Evolutionary conservation across 2,797 vertebrate genomes (phyloP).

Genomic region (Orestias chungarensis): DNA sequence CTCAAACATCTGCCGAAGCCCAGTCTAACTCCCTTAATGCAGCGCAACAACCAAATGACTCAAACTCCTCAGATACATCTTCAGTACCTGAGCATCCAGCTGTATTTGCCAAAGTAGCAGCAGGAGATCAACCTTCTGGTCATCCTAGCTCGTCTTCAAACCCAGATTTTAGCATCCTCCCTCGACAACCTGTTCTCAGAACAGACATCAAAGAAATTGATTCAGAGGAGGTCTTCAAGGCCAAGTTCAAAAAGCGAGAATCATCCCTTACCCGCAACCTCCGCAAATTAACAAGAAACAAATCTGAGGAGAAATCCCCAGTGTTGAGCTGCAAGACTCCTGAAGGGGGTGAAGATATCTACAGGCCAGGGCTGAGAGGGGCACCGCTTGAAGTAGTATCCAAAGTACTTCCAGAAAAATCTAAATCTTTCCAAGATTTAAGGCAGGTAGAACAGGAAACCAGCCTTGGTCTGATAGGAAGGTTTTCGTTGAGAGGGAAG

Average conservation of each 20-base stretch:
- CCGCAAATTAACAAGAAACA: slow-evolving; percentile 85
- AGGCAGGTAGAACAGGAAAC: slow-evolving; percentile 82
- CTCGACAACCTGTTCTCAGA: slow-evolving; percentile 60
- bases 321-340: slow-evolving; percentile 55
- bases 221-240: slow-evolving; percentile 93
- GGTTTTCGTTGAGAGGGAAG: slow-evolving; percentile 85
- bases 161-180: slow-evolving; percentile 33
- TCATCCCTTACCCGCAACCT: slow-evolving; percentile 89
- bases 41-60: slow-evolving; percentile 6
- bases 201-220: slow-evolving; percentile 89
- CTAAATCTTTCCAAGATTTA: slow-evolving; percentile 92
- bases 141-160: slow-evolving; percentile 34
- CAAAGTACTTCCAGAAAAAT: slow-evolving; percentile 79
- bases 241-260: slow-evolving; percentile 91
- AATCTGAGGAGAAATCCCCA: slow-evolving; percentile 86
- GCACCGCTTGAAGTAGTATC: slow-evolving; percentile 87
- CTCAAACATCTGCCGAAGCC: slow-evolving; percentile 15
- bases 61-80: slow-evolving; percentile 24
- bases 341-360: slow-evolving; percentile 85
- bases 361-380: slow-evolving; percentile 86
- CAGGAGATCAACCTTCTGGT: slow-evolving; percentile 36
- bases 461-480: slow-evolving; percentile 83
- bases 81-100: slow-evolving; percentile 72
- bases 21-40: slow-evolving; percentile 15
- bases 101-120: slow-evolving; percentile 79